Conservation (phyloP, 2,113 vertebrate species). For the Callopanchax toddi region DNA sequence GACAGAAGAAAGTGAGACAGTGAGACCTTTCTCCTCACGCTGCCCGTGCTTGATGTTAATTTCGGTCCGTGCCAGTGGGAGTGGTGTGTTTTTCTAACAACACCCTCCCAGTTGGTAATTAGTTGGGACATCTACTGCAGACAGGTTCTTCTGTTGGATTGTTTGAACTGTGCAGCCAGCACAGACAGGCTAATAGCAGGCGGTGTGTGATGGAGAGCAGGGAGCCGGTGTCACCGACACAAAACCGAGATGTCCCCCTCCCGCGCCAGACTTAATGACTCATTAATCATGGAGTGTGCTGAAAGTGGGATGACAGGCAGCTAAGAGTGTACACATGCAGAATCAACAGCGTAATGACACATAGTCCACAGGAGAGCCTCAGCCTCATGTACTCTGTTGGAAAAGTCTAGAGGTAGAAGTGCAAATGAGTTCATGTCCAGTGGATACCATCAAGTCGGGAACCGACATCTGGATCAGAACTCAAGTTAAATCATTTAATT, state of each 20-base stretch:
- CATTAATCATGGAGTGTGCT: conserved; percentile 58
- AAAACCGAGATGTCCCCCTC: conserved; percentile 26
- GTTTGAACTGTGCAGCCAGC: conserved; percentile 21
- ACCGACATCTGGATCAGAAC: conserved; percentile 11
- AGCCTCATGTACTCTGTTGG: conserved; percentile 2
- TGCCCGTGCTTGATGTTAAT: conserved; percentile 53
- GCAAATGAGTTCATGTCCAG: conserved; percentile 33
- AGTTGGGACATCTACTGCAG: conserved; percentile 24
- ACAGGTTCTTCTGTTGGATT: conserved; percentile 11
- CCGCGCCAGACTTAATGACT: conserved; percentile 40
- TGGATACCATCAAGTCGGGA: conserved; percentile 2
- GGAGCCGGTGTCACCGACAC: conserved; percentile 29
- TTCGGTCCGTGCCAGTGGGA: conserved; percentile 50
- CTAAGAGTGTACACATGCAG: conserved; percentile 40
- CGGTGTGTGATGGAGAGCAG: conserved; percentile 20
- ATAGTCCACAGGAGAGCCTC: conserved; percentile 15
- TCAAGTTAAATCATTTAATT: background rate
- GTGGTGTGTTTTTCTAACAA: conserved; percentile 54
- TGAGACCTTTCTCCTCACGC: conserved; percentile 46
- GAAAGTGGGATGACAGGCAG: conserved; percentile 44
- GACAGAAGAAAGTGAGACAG: conserved; percentile 55
- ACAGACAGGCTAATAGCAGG: conserved; percentile 5
- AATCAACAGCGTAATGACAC: conserved; percentile 46
- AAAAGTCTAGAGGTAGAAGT: conserved; percentile 10
- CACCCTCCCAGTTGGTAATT: conserved; percentile 54